phyloP scores from a whole-genome alignment of 2,888 invertebrate genomes.

The Melikaiella ostensackeni region DNA sequence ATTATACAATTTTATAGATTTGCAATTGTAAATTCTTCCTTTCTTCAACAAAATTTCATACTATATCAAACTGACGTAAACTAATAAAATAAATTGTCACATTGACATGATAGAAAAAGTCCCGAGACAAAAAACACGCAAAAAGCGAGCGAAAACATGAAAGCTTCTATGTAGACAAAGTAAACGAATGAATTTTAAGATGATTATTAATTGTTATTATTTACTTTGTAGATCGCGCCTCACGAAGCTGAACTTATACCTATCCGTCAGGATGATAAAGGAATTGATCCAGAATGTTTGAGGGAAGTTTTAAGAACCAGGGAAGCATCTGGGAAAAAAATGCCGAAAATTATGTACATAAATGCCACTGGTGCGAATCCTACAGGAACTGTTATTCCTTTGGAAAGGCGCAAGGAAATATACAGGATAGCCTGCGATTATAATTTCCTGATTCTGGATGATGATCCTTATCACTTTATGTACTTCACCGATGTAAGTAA shows the following conservation, averaged over 20 bases:
- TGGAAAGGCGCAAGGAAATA: conserved; percentile 83
- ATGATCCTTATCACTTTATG: conserved; percentile 90
- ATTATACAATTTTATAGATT: too few relatives aligned
- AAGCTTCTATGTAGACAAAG: too few relatives aligned
- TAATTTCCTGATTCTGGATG: conserved; percentile 88
- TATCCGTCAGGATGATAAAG: conserved; percentile 85
- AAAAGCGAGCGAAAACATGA: too few relatives aligned
- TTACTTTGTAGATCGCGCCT: conserved; percentile 83
- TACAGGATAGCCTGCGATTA: conserved; percentile 87
- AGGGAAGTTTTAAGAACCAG: conserved; percentile 80
- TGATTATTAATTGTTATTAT: too few relatives aligned
- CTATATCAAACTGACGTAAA: too few relatives aligned
- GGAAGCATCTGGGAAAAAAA: conserved; percentile 76
- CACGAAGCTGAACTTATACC: conserved; percentile 82
- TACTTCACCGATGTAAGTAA: conserved; percentile 83
- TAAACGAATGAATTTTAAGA: too few relatives aligned
- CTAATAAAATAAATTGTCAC: too few relatives aligned
- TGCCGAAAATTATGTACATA: conserved; percentile 86
- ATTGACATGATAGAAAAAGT: too few relatives aligned
- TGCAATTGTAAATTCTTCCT: too few relatives aligned
- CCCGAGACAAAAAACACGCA: too few relatives aligned
- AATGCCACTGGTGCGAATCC: conserved; percentile 90
- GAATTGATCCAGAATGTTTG: conserved; percentile 82
- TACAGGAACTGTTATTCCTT: conserved; percentile 84
- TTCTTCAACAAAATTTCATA: too few relatives aligned